Evolutionary conservation across 2,113 vertebrate species (phyloP).

Genomic region (Bucco capensis): DNA sequence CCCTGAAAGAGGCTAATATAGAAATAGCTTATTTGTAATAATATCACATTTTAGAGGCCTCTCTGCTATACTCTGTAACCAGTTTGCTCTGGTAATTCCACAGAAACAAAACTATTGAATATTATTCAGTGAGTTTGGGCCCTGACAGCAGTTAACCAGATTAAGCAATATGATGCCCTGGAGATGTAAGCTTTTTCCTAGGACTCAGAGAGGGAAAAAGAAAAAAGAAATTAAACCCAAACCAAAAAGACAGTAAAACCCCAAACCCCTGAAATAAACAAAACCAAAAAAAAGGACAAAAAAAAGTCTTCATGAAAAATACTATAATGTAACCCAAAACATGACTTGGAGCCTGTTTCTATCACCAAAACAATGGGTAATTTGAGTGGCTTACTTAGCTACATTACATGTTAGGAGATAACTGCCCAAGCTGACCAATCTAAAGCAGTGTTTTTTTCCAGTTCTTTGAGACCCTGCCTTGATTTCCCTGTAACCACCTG

Average conservation of each 20-base stretch:
- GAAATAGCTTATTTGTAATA: neutral
- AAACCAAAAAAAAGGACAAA: neutral
- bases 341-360: neutral
- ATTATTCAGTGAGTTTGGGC: neutral
- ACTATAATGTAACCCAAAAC: neutral
- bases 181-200: neutral
- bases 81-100: neutral
- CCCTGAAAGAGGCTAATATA: neutral
- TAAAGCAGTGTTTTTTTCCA: neutral
- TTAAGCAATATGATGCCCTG: neutral
- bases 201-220: too few relatives aligned
- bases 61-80: neutral
- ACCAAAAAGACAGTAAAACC: too few relatives aligned
- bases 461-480: neutral
- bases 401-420: neutral
- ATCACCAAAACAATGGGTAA: neutral
- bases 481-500: neutral
- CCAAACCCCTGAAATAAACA: too few relatives aligned
- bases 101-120: neutral
- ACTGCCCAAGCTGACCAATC: neutral
- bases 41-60: neutral
- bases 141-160: neutral
- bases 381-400: neutral
- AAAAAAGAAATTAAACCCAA: too few relatives aligned
- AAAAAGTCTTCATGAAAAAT: neutral